Conservation (phyloP, 2,797 vertebrate genomes). For the Schizothorax lantsangensis region DNA sequence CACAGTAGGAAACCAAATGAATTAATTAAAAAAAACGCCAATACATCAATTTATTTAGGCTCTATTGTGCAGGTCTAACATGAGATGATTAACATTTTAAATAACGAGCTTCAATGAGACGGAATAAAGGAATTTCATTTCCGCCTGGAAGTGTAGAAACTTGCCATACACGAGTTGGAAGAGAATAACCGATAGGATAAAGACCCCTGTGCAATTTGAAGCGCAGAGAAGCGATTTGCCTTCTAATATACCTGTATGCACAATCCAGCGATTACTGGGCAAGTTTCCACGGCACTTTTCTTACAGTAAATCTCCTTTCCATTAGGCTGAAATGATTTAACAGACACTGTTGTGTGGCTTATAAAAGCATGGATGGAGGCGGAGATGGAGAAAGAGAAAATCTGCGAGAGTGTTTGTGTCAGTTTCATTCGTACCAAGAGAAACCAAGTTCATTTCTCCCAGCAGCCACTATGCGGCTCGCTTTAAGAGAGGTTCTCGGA, state of each 20-base stretch:
- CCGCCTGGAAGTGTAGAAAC: constrained; percentile 19
- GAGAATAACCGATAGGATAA: constrained; percentile 24
- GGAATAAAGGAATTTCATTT: constrained; percentile 66
- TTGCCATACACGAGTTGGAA: background rate
- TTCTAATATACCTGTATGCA: constrained; percentile 30
- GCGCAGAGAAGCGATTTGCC: constrained; percentile 18
- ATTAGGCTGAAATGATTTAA: constrained; percentile 37
- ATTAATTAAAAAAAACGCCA: constrained; percentile 89
- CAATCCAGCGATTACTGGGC: constrained; percentile 28
- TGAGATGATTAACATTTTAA: constrained; percentile 84
- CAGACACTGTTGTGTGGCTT: constrained; percentile 31
- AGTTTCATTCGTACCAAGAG: constrained; percentile 81
- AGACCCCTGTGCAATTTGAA: background rate
- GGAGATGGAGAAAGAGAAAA: constrained; percentile 18
- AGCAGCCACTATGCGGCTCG: constrained; percentile 75
- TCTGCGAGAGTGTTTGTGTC: constrained; percentile 8
- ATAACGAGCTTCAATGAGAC: constrained; percentile 75
- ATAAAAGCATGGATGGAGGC: constrained; percentile 29
- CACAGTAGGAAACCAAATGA: constrained; percentile 89
- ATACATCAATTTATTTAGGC: constrained; percentile 90
- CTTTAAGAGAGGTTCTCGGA: constrained; percentile 70
- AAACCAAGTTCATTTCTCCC: constrained; percentile 78
- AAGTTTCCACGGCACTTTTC: constrained; percentile 35
- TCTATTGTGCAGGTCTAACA: constrained; percentile 84
- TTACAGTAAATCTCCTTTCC: constrained; percentile 34